Conservation (phyloP, 2,888 invertebrate species). For the Physocephala rufipes region DNA sequence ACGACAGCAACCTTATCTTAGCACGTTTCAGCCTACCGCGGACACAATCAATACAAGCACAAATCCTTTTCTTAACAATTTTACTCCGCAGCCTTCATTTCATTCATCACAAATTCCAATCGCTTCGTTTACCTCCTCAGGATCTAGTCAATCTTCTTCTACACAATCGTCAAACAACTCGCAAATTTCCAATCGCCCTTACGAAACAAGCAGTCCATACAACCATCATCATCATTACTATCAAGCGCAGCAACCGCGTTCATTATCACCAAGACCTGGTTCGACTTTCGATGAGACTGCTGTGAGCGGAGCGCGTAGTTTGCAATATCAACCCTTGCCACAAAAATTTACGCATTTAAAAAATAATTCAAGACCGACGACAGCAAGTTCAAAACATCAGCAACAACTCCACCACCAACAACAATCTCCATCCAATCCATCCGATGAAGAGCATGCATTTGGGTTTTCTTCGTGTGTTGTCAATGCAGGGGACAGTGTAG, state of each 20-base stretch:
- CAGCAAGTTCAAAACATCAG: conserved; percentile 13
- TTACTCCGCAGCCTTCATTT: conserved; percentile 47
- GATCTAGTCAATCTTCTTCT: conserved; percentile 62
- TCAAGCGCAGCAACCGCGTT: conserved; percentile 13
- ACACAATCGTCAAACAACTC: conserved; percentile 31
- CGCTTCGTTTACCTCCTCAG: conserved; percentile 47
- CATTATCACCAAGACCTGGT: conserved; percentile 51
- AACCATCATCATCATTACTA: conserved; percentile 6
- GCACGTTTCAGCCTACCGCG: no score
- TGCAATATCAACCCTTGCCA: conserved; percentile 58
- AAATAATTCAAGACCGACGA: conserved; percentile 40
- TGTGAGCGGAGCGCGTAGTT: conserved; percentile 36
- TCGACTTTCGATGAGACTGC: conserved; percentile 42
- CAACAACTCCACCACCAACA: conserved; percentile 20
- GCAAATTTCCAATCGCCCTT: conserved; percentile 8
- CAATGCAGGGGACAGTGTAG: conserved; percentile 45
- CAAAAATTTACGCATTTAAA: conserved; percentile 45
- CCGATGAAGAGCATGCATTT: conserved; percentile 41
- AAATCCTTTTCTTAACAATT: conserved; percentile 63
- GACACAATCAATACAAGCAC: conserved; percentile 36
- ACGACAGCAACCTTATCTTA: conserved; percentile 50
- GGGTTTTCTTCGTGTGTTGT: conserved; percentile 29
- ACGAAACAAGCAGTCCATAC: neutral
- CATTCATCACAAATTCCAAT: conserved; percentile 48
- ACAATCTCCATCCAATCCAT: conserved; percentile 45